Evolutionary conservation across 2,113 vertebrate species (phyloP), one percentile per base, ranked within the genome.

Genomic region (Hymenochirus boettgeri): DNA sequence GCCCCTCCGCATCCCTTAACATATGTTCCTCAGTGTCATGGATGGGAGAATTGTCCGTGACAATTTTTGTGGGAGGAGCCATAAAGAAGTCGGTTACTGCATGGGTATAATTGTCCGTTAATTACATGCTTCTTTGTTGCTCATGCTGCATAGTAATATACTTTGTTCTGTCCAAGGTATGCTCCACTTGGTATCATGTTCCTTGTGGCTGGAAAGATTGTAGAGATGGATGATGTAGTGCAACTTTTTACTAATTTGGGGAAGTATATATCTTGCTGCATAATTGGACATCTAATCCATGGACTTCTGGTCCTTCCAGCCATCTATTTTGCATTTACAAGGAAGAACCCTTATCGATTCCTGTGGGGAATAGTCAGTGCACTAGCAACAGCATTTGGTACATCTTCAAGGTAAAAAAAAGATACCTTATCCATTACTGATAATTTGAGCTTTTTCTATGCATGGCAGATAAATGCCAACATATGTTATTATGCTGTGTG

Each of bases 161-260:
- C 15, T 3, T 35, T 35, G 2, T 23, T 21, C 22, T 9, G 4
- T n/a, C 2, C 2, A 54, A 96, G 93, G 93, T 96, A 95, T 0
- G 90, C 93, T 0, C 93, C 93, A 0, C 2, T 94, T 21, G 93
- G 93, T 78, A 94, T 96, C 77, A 84, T 96, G 89, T 96, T 94
- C 78, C 84, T 96, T 61, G 93, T 96, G 21, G 93, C 93, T 2
- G 73, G 85, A 31, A 93, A 96, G 81, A 94, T 96, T 0, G 81
- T 92, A 39, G 91, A 93, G 77, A 92, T 92, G 89, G 80, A 91
- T 0, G 76, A 95, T 0, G 87, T 94, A 2, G 72, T 57, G 0
- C 3, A 12, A 1, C 84, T 96, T 5, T 94, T 96, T 51, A 69
- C 86, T 72, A 86, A 80, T 37, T 80, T 96, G 5, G 92, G 93